Percentiles rank a stretch among this genome's conserved stretches.
phyloP scores from a whole-genome alignment of 1,140 invertebrate genomes.

The Phthorimaea operculella region DNA sequence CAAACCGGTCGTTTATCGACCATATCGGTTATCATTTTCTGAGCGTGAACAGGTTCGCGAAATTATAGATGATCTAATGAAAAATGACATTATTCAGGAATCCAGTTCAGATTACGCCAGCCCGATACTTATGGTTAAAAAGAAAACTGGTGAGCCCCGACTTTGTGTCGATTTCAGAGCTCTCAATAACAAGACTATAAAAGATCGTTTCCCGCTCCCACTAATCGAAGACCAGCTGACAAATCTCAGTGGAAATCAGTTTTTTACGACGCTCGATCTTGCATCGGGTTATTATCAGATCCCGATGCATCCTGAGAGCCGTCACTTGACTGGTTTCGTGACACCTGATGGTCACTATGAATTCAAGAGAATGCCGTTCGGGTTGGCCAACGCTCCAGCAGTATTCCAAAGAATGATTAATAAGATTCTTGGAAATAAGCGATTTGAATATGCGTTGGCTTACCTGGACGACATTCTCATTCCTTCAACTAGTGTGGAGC shows the following conservation, averaged over 20 bases:
- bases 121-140: slow-evolving; percentile 31
- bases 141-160: slow-evolving; percentile 24
- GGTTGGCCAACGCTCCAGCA: no score
- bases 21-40: no score
- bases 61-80: no score
- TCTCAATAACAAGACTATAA: slow-evolving; percentile 46
- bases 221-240: not conserved
- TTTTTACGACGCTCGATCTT: slow-evolving; percentile 61
- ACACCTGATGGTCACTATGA: slow-evolving; percentile 33
- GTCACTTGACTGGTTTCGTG: slow-evolving; percentile 24
- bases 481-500: no score
- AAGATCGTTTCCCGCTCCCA: not conserved
- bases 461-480: no score
- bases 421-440: no score
- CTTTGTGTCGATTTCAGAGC: slow-evolving; percentile 62
- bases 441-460: no score
- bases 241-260: slow-evolving; percentile 25
- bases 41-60: no score
- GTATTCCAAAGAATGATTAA: no score
- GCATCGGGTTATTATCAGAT: slow-evolving; percentile 46
- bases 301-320: slow-evolving; percentile 26
- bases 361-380: no score
- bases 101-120: slow-evolving; percentile 26
- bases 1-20: no score
- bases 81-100: no score